Conservation (phyloP, 2,888 invertebrate genomes). For the Harpalus rubripes region DNA sequence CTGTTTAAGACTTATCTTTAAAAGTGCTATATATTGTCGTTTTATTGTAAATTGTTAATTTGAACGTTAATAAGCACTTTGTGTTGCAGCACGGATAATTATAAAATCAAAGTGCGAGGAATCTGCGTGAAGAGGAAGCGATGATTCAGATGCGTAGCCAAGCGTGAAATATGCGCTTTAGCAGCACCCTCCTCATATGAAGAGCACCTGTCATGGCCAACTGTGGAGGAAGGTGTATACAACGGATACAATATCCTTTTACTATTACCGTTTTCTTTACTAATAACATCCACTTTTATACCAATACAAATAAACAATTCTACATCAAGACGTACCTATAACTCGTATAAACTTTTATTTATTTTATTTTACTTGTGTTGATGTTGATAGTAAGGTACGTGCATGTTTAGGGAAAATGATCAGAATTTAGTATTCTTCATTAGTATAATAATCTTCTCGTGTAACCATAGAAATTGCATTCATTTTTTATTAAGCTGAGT, state of each 20-base stretch:
- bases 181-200: constrained; percentile 42
- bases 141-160: constrained; percentile 21
- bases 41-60: neutral
- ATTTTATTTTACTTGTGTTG: neutral
- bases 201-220: constrained; percentile 59
- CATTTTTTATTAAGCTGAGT: too few relatives aligned
- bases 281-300: constrained; percentile 32
- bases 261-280: constrained; percentile 46
- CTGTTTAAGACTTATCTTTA: constrained; percentile 1
- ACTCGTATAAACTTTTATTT: neutral
- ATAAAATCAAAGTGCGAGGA: neutral
- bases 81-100: constrained; percentile 3
- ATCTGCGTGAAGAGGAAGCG: neutral
- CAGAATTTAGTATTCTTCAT: too few relatives aligned
- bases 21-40: neutral
- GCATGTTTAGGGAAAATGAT: too few relatives aligned
- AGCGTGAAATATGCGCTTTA: constrained; percentile 51
- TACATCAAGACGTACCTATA: neutral
- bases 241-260: constrained; percentile 56
- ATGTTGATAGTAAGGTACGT: too few relatives aligned
- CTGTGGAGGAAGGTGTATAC: constrained; percentile 41
- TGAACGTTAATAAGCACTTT: constrained; percentile 8
- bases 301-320: neutral
- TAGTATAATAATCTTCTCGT: too few relatives aligned
- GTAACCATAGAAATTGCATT: too few relatives aligned